Base-by-base conservation (phyloP, 2,797 vertebrate species). In the Sebastiscus tertius region DNA sequence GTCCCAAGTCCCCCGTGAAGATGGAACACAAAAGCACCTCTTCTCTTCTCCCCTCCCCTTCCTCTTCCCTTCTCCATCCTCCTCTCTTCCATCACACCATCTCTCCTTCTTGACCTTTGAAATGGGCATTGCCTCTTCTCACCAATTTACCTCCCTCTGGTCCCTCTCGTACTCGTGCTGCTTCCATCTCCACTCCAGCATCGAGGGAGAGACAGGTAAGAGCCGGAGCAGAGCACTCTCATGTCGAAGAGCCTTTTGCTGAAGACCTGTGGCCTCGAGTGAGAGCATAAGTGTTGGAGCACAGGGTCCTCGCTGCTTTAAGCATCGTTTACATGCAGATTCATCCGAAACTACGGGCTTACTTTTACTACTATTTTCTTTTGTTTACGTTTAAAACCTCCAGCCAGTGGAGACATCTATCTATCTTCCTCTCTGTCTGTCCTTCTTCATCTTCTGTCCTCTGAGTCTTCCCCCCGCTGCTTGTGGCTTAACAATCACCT, bases 291-390 rank as follows among this genome's bases (percentile, higher is more conserved):
- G 88, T 90, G 84, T 84, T 8, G 61, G 58, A 77, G 71, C 55
- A 55, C 27, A 8, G 22, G 54, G 77, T 72, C 75, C 74, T 87
- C 88, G 89, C 94, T 95, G 95, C 96, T 95, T 95, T 95, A 94
- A 96, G 96, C 95, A 95, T 94, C 93, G 96, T 98, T 97, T 97
- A 96, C 96, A 97, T 97, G 96, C 96, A 97, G 95, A 96, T 96
- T 96, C 96, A 96, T 96, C 96, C 95, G 89, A 90, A 94, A 71
- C 72, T 8, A 52, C 27, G 22, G 54, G 24, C 26, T 75, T 75
- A 39, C 67, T 79, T 46, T 61, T 61, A 27, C 61, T 60, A 34
- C 69, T 61, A 60, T 89, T 87, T 88, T 71, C 75, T 71, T 46
- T 75, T 88, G 73, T 90, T 92, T 89, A 80, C 72, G 75, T 86